Evolutionary conservation across 2,797 vertebrate species (phyloP).

Genomic region (Catamblyrhynchus diadema): DNA sequence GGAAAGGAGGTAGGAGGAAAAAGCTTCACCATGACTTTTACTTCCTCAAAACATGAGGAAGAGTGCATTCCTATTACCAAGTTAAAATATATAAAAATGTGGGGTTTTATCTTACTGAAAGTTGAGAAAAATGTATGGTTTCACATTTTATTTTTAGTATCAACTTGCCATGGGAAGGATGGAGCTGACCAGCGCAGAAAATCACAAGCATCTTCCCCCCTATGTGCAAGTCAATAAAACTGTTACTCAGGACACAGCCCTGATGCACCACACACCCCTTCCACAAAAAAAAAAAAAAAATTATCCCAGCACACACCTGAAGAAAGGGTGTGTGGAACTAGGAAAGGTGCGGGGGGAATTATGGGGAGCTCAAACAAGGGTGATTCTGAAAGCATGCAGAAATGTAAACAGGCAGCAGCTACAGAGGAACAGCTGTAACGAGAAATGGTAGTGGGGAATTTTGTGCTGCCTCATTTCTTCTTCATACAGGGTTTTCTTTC

Average conservation of each 20-base stretch:
- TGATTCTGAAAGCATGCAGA: background rate
- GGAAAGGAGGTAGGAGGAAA: fast-evolving
- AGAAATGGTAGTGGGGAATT: background rate
- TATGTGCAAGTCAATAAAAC: background rate
- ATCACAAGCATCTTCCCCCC: background rate
- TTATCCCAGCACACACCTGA: fast-evolving
- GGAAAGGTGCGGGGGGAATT: too few species aligned
- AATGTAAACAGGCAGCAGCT: background rate
- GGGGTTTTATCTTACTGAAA: background rate
- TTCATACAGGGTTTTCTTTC: background rate
- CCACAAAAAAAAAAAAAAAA: background rate
- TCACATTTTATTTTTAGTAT: fast-evolving
- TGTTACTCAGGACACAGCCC: background rate
- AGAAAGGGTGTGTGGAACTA: background rate
- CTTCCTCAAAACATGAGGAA: background rate
- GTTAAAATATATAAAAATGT: background rate
- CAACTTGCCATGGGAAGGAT: fast-evolving
- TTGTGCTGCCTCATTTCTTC: background rate
- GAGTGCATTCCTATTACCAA: background rate
- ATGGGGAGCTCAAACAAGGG: background rate
- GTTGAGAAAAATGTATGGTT: background rate
- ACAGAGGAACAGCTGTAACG: background rate
- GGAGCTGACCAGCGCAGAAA: background rate
- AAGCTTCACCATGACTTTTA: too few species aligned
- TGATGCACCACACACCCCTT: fast-evolving